Conservation (phyloP, 1,140 invertebrate species). For the Lepidostoma basale region DNA sequence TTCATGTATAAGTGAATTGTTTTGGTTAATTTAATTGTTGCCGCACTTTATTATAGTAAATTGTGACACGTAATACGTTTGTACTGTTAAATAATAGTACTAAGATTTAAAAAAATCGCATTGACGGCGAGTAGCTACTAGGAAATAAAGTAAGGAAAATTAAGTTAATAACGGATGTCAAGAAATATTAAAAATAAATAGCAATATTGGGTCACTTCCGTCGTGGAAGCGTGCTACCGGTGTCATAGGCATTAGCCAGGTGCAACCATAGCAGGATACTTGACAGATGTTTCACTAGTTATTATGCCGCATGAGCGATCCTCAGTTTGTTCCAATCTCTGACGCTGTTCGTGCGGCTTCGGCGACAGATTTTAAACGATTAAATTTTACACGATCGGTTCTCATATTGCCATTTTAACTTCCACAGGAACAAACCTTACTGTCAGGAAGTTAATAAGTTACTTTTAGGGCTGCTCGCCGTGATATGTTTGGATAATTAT, state of each 20-base stretch:
- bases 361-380: constrained; percentile 11
- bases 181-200: too few relatives aligned
- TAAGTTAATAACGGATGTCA: too few relatives aligned
- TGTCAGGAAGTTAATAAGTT: constrained; percentile 12
- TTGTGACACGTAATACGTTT: too few relatives aligned
- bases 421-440: background rate
- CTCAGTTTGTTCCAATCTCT: background rate
- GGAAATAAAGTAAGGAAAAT: too few relatives aligned
- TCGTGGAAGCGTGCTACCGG: background rate
- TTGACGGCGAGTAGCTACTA: too few relatives aligned
- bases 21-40: too few relatives aligned
- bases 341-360: constrained; percentile 5
- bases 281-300: constrained; percentile 12
- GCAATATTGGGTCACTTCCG: background rate
- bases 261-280: background rate
- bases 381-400: constrained; percentile 13
- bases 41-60: too few relatives aligned
- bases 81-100: too few relatives aligned
- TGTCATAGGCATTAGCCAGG: background rate
- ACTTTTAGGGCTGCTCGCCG: background rate
- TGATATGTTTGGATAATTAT: background rate
- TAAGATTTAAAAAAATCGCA: too few relatives aligned
- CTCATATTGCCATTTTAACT: background rate
- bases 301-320: constrained; percentile 6
- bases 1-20: too few relatives aligned